Evolutionary conservation across 2,113 vertebrate genomes (phyloP), one percentile per base, ranked within the genome.

Genomic region (Pongo pygmaeus): DNA sequence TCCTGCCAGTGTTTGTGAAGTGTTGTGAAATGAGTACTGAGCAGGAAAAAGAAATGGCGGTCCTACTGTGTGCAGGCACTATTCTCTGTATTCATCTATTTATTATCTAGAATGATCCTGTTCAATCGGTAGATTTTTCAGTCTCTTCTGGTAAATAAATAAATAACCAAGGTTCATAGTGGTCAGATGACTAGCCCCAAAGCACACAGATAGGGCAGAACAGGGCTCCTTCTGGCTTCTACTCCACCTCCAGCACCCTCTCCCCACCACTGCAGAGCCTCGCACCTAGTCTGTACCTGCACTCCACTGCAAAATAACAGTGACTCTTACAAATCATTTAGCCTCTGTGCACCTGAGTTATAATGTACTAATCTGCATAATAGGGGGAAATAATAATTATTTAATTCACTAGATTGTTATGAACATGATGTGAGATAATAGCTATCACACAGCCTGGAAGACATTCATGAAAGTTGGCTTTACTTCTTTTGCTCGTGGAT

Each of bases 351-450:
- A 4, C 84, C 38, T 59, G 96, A 96, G 88, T 38, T 95, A 83
- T 96, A 84, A 96, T 96, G 95, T 87, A 70, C 95, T 88, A 90
- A 98, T 97, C 72, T 97, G 91, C 96, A 92, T 97, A 96, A 97
- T 69, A 55, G 61, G 84, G 48, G 90, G 75, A 97, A 96, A 96
- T 95, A 97, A 94, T 97, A 92, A 98, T 97, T 97, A 97, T 52
- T 97, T 90, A 96, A 98, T 96, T 81, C 70, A 23, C 85, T 61
- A n/a, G 74, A 91, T 89, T 92, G 74, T 93, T 92, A 79, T 3
- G 87, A 92, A 85, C 87, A 27, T 23, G 92, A 85, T 3, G 50
- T 79, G 52, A 23, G 52, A 70, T 94, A 86, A 96, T 70, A 81
- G 72, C 6, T 11, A n/a, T 74, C 55, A 43, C 77, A 59, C 55